phyloP scores from a whole-genome alignment of 1,140 invertebrate species.

The Drosophila seguyi region DNA sequence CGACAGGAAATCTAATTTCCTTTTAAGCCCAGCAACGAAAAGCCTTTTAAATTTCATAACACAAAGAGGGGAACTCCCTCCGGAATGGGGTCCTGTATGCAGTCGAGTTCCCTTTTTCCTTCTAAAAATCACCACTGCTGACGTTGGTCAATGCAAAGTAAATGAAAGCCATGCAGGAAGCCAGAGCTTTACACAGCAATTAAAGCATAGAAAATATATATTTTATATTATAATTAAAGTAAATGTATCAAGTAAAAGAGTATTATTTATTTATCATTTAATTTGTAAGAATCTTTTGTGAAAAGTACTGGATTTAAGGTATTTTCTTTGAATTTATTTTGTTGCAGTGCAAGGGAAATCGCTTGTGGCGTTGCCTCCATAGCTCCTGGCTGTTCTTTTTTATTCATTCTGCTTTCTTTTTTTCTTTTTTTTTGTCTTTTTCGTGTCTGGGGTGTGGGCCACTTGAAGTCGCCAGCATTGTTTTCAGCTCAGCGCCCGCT shows the following conservation, averaged over 20 bases:
- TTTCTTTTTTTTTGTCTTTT: not conserved
- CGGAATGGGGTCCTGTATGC: not conserved
- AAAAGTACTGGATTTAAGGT: not conserved
- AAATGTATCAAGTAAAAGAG: not conserved
- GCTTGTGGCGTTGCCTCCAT: slow-evolving; percentile 3
- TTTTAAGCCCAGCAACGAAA: slow-evolving; percentile 4
- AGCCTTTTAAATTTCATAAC: slow-evolving; percentile 28
- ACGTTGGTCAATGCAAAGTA: slow-evolving; percentile 49
- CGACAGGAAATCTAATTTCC: slow-evolving; percentile 38
- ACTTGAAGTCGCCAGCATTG: slow-evolving; percentile 68
- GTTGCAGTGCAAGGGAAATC: slow-evolving; percentile 16
- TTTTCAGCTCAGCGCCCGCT: slow-evolving; percentile 63
- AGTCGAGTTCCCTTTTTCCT: not conserved
- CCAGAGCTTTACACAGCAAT: not conserved
- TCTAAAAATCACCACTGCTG: slow-evolving; percentile 3
- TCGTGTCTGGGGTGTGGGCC: slow-evolving; percentile 54
- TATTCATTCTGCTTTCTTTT: slow-evolving; percentile 1
- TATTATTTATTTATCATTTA: not conserved
- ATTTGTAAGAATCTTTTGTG: not conserved
- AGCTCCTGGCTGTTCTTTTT: slow-evolving; percentile 16
- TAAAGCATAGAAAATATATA: not conserved
- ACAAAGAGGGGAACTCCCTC: not conserved
- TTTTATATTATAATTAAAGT: not conserved
- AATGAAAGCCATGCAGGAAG: slow-evolving; percentile 7
- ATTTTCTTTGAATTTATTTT: not conserved